Evolutionary conservation across 1,140 invertebrate species (phyloP).

Genomic region (Artemia franciscana): DNA sequence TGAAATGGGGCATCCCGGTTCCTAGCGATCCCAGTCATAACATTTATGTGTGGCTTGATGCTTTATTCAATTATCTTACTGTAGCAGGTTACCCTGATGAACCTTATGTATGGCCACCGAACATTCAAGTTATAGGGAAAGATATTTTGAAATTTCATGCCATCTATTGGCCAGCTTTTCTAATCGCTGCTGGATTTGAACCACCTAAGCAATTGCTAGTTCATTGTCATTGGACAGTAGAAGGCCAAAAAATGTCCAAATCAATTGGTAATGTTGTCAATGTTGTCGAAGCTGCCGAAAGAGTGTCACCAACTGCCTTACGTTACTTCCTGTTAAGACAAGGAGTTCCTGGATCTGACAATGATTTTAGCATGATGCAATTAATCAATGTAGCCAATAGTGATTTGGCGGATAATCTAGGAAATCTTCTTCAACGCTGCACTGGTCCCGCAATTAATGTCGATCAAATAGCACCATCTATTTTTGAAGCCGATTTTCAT

Average conservation of each 20-base stretch:
- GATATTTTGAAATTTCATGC: constrained; percentile 98
- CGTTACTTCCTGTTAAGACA: constrained; percentile 76
- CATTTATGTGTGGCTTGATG: constrained; percentile 97
- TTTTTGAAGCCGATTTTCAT: constrained; percentile 25
- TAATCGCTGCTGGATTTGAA: constrained; percentile 60
- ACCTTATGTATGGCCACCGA: constrained; percentile 49
- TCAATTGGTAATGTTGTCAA: constrained; percentile 72
- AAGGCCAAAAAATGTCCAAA: constrained; percentile 91
- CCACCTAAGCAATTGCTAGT: constrained; percentile 54
- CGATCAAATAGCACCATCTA: constrained; percentile 37
- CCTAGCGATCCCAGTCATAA: constrained; percentile 56
- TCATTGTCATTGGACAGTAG: constrained; percentile 88
- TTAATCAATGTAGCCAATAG: constrained; percentile 54
- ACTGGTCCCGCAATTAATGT: constrained; percentile 53
- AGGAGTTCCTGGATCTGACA: constrained; percentile 65
- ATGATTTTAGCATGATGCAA: constrained; percentile 63
- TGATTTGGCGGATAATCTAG: constrained; percentile 75
- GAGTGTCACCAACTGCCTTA: constrained; percentile 40
- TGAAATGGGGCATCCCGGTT: constrained; percentile 69
- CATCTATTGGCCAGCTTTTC: constrained; percentile 97
- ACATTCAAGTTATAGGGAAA: constrained; percentile 81
- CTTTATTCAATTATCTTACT: constrained; percentile 83
- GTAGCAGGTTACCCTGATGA: constrained; percentile 48
- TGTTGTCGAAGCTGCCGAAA: constrained; percentile 31
- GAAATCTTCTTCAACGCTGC: constrained; percentile 66